Evolutionary conservation across 2,113 vertebrate genomes (phyloP), one percentile per base, ranked within the genome.

Genomic region (Ictalurus punctatus): DNA sequence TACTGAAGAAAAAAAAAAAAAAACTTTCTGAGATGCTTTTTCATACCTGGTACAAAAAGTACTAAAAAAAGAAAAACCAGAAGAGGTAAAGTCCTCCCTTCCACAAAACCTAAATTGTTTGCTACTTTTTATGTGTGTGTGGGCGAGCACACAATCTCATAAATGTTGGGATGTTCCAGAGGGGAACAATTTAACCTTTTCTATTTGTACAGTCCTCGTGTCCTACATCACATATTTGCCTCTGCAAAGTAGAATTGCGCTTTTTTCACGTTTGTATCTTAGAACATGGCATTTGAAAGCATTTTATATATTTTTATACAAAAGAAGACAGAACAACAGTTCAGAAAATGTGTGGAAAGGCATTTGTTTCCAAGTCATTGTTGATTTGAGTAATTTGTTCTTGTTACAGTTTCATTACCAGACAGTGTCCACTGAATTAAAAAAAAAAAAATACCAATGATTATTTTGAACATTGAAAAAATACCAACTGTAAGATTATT

Each of bases 251-350:
- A 95, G 94, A 92, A 44, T 94, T 95, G 94, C 79, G 89, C 88
- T 94, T 94, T 94, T 92, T 94, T 90, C 95, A 95, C 95, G 93
- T 96, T 96, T 96, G 93, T 96, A 96, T 92, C 63, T 85, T 87
- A 93, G 74, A 90, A 91, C 90, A 93, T 61, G 84, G 91, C 94
- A 94, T 95, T 95, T 93, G 93, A 91, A 95, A 94, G 87, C 92
- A 94, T 95, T 95, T 95, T 92, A 94, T 94, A 86, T 96, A 96
- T 96, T 96, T 96, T 96, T 96, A 91, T 96, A 95, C 37, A 76
- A 25, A 76, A 84, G 93, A 93, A 93, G 92, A 91, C 86, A 94
- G 94, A 94, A 93, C 94, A 95, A 95, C 94, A 94, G 93, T 93
- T 95, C 92, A 91, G 88, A 92, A 83, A 93, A 92, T 90, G 92